These are phyloP conservation scores for Nemotelus nigrinus DNA, from an alignment of 2,888 invertebrate genomes.

Conservation along the genomic window DNA sequence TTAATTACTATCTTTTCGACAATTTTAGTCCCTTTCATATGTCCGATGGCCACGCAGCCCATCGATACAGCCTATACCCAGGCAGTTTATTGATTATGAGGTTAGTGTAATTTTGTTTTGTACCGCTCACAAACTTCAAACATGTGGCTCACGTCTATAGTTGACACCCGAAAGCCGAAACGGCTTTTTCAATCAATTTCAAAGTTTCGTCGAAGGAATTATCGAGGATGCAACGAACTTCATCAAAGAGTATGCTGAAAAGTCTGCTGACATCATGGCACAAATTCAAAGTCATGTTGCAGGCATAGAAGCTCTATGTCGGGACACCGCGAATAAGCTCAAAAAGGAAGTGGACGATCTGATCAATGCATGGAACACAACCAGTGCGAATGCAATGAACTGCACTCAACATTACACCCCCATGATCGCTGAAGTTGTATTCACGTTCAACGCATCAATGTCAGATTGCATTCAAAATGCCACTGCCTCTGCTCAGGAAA, in stretches of 20 bases:
- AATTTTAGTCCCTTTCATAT: slow-evolving; percentile 5
- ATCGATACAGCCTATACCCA: not conserved
- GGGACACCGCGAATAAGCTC: not conserved
- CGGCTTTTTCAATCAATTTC: slow-evolving; percentile 11
- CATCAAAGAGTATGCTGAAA: slow-evolving; percentile 24
- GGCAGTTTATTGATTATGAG: slow-evolving; percentile 22
- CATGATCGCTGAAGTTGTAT: not conserved
- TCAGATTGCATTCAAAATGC: slow-evolving; percentile 27
- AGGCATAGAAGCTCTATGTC: not conserved
- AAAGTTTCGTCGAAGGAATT: slow-evolving; percentile 8
- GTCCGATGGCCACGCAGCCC: not conserved
- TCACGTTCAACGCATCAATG: not conserved
- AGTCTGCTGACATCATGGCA: slow-evolving; percentile 10
- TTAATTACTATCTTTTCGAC: not conserved
- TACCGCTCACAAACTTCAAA: too few species aligned
- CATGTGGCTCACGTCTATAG: slow-evolving; percentile 2
- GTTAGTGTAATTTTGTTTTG: not conserved
- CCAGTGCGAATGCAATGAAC: not conserved
- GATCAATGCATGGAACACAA: slow-evolving; percentile 1
- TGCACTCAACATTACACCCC: slow-evolving; percentile 2
- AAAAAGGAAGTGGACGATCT: slow-evolving; percentile 17
- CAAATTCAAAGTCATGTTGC: slow-evolving; percentile 22
- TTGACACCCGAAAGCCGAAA: slow-evolving; percentile 7
- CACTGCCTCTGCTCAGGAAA: not conserved
- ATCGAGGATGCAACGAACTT: slow-evolving; percentile 28